phyloP scores from a whole-genome alignment of 2,888 invertebrate species.

The Norana najaformis region DNA sequence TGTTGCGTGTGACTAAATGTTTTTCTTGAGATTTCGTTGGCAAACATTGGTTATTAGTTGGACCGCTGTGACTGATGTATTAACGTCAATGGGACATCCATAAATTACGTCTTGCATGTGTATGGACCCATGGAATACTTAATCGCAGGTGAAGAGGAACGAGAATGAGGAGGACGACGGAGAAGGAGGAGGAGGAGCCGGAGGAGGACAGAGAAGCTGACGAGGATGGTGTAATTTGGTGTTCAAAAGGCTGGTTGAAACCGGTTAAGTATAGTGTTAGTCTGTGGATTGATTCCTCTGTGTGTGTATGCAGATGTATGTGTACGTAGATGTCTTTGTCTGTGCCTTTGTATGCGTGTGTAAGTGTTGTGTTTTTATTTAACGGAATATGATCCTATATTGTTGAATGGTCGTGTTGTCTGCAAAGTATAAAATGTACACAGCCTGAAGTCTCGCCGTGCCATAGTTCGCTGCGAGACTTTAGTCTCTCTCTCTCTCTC shows the following conservation, averaged over 20 bases:
- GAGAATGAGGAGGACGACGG: not conserved
- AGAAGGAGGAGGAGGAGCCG: not conserved
- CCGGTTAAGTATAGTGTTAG: too few relatives aligned
- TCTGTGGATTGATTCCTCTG: too few relatives aligned
- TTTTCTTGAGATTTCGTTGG: not conserved
- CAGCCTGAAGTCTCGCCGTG: too few relatives aligned
- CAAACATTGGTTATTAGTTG: not conserved
- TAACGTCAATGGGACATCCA: not conserved
- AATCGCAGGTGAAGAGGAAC: not conserved
- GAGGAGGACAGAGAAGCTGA: not conserved
- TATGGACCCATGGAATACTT: not conserved
- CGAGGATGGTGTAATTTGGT: too few relatives aligned
- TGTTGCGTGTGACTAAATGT: not conserved
- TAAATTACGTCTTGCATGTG: not conserved
- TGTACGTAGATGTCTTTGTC: not conserved
- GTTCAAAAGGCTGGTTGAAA: too few relatives aligned
- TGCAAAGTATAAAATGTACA: too few relatives aligned
- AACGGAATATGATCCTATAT: not conserved
- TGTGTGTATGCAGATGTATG: too few relatives aligned
- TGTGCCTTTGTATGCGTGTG: not conserved
- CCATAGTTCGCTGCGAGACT: too few relatives aligned
- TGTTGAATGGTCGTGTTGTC: not conserved
- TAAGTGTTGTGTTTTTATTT: not conserved
- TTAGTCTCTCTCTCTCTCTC: too few relatives aligned
- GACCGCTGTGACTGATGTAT: not conserved